Evolutionary conservation across 2,888 invertebrate genomes (phyloP).

Genomic region (Nomada fucata): DNA sequence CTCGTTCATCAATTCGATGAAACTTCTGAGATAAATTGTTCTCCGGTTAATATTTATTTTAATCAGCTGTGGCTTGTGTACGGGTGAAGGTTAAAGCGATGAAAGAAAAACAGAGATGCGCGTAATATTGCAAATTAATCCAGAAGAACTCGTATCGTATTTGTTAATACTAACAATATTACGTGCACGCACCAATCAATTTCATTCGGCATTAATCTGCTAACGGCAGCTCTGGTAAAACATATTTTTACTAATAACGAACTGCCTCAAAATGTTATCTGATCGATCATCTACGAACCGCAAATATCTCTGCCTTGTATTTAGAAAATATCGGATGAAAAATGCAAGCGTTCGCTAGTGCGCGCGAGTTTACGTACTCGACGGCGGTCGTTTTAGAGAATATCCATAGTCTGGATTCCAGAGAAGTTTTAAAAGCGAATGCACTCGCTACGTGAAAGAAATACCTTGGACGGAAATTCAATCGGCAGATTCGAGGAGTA

Average conservation of each 20-base stretch:
- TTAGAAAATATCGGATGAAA: neutral
- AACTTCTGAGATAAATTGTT: too few relatives aligned
- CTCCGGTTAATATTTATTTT: too few relatives aligned
- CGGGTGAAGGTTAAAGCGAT: neutral
- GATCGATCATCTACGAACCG: neutral
- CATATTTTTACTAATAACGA: too few relatives aligned
- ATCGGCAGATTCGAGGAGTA: conserved; percentile 41
- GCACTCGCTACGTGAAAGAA: conserved; percentile 27
- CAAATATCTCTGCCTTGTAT: neutral
- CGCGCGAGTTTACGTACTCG: conserved; percentile 13
- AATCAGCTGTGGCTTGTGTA: too few relatives aligned
- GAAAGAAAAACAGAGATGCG: neutral
- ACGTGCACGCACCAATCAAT: too few relatives aligned
- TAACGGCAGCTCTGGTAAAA: too few relatives aligned
- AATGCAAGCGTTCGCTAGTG: neutral
- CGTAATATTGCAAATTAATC: too few relatives aligned
- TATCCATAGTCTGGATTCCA: conserved; percentile 2
- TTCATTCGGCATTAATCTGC: too few relatives aligned
- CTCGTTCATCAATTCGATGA: too few relatives aligned
- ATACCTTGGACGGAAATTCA: conserved; percentile 54
- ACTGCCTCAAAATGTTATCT: too few relatives aligned
- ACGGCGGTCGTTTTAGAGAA: conserved; percentile 10
- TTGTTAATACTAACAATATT: too few relatives aligned
- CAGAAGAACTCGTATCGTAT: too few relatives aligned
- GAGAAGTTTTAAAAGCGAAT: conserved; percentile 42